These are phyloP conservation scores for Mus musculus DNA, from an alignment of 2,113 vertebrate species.

Conservation along the genomic window DNA sequence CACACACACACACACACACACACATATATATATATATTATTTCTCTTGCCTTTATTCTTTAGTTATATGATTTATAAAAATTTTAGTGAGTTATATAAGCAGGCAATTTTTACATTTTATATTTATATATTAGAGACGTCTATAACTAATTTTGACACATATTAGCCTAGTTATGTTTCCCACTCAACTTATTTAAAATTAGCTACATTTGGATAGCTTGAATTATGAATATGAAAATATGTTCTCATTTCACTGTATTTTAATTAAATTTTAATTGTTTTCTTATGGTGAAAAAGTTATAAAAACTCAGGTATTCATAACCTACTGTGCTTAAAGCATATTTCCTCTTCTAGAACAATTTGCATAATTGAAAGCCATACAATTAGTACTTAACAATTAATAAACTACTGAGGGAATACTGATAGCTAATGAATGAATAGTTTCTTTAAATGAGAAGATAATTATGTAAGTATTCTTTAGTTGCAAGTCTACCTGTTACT, in stretches of 20 bases:
- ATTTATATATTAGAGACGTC: not conserved
- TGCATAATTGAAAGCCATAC: slow-evolving; percentile 17
- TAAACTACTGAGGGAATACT: not conserved
- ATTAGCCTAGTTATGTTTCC: not conserved
- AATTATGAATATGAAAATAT: slow-evolving; percentile 11
- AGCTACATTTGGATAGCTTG: not conserved
- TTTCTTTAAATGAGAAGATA: not conserved
- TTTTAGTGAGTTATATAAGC: not conserved
- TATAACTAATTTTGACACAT: not conserved
- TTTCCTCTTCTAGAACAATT: slow-evolving; percentile 7
- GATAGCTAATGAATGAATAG: not conserved
- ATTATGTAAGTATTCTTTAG: not conserved
- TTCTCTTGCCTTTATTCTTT: not conserved
- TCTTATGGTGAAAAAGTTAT: not conserved
- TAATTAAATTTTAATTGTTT: slow-evolving; percentile 48
- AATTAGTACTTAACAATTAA: not conserved
- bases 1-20: no score
- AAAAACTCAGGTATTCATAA: not conserved
- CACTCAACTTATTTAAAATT: not conserved
- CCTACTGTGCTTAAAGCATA: not conserved
- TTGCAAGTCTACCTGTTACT: not conserved
- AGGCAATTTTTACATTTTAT: not conserved
- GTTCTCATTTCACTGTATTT: slow-evolving; percentile 52
- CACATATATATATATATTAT: not conserved
- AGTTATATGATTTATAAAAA: slow-evolving; percentile 25